Conservation (phyloP, 2,797 vertebrate genomes). For the Choloepus didactylus region DNA sequence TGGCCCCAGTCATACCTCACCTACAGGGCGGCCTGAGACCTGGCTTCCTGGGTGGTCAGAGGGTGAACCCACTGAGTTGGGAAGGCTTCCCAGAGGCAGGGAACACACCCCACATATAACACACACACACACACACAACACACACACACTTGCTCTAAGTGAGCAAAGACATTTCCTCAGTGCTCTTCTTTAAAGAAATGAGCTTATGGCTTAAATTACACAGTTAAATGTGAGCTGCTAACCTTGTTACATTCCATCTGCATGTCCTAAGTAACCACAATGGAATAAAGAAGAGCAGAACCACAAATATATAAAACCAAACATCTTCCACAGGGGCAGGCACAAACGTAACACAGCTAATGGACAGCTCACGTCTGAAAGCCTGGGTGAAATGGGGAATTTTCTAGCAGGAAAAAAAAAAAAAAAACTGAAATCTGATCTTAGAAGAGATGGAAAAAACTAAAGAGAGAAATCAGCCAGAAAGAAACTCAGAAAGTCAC, state of each 20-base stretch:
- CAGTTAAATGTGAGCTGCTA: not conserved
- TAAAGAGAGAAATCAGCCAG: not conserved
- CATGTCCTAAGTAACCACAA: not conserved
- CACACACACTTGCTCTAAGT: not conserved
- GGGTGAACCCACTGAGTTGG: not conserved
- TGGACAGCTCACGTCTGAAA: not conserved
- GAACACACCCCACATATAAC: not conserved
- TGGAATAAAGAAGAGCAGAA: not conserved
- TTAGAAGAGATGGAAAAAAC: not conserved
- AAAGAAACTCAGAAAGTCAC: not conserved
- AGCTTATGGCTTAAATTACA: not conserved
- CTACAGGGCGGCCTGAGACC: rapidly evolving
- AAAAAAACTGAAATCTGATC: not conserved
- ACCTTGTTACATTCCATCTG: not conserved
- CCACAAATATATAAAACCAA: rapidly evolving
- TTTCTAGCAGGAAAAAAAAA: not conserved
- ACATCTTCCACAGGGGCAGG: not conserved
- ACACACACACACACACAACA: not conserved
- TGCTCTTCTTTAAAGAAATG: not conserved
- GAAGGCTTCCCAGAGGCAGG: not conserved
- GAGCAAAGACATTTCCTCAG: not conserved
- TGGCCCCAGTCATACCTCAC: not conserved
- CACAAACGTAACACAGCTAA: not conserved
- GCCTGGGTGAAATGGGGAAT: not conserved
- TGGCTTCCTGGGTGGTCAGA: not conserved